Conservation (phyloP, 2,797 vertebrate genomes). For the Pseudochirops corinnae region DNA sequence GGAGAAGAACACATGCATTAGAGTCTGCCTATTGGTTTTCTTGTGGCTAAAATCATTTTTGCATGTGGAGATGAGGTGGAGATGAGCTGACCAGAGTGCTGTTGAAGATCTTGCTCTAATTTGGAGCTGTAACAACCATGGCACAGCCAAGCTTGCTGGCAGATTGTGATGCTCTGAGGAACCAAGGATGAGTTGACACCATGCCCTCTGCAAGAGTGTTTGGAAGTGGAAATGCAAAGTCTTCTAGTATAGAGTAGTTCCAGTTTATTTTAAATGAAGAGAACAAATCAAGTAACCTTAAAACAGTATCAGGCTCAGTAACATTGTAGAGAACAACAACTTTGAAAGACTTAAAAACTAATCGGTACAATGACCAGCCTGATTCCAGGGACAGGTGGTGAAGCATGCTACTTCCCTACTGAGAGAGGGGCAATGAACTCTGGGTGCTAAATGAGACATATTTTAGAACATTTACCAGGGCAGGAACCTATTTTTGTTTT, state of each 20-base stretch:
- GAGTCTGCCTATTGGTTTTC: background rate
- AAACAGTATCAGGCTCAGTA: background rate
- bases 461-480: background rate
- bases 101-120: background rate
- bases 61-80: background rate
- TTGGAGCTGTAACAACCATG: background rate
- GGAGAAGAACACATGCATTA: background rate
- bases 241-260: background rate
- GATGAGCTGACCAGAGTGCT: background rate
- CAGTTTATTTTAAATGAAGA: background rate
- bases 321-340: background rate
- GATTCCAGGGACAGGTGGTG: background rate
- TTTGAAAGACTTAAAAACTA: background rate
- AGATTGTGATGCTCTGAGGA: background rate
- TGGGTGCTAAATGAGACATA: background rate
- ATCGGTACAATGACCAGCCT: background rate
- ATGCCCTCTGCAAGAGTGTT: background rate
- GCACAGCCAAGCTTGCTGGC: background rate
- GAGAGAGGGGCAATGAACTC: background rate
- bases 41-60: background rate
- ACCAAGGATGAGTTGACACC: background rate
- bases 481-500: background rate
- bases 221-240: background rate
- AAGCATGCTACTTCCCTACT: background rate
- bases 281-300: background rate